phyloP scores from a whole-genome alignment of 2,888 invertebrate genomes.

The Rhaphigaster nebulosa region DNA sequence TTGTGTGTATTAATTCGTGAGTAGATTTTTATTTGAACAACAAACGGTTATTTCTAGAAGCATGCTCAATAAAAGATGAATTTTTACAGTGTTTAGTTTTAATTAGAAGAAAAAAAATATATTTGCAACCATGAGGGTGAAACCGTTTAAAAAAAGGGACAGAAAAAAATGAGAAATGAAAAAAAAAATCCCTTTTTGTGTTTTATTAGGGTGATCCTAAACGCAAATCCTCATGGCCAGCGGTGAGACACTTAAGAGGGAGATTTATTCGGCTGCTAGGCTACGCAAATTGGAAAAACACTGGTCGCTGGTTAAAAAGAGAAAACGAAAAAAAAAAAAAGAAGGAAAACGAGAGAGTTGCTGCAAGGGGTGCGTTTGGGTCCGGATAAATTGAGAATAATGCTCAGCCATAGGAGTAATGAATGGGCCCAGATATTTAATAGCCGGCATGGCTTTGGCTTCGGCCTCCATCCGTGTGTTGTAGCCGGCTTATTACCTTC shows the following conservation, averaged over 20 bases:
- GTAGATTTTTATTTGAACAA: too few relatives aligned
- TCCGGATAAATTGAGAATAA: constrained; percentile 43
- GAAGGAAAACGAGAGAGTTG: neutral
- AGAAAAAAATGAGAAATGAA: neutral
- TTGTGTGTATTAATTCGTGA: too few relatives aligned
- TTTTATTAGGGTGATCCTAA: constrained; percentile 32
- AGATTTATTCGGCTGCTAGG: constrained; percentile 46
- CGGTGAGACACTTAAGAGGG: constrained; percentile 42
- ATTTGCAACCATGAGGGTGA: too few relatives aligned
- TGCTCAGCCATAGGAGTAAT: constrained; percentile 36
- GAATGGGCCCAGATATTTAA: constrained; percentile 42
- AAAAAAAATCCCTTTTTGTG: neutral
- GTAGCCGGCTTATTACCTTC: neutral
- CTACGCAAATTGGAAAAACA: constrained; percentile 37
- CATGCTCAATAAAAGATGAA: too few relatives aligned
- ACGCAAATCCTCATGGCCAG: constrained; percentile 43
- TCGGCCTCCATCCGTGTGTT: neutral
- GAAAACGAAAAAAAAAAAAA: neutral
- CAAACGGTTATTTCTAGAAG: too few relatives aligned
- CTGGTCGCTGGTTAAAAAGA: constrained; percentile 19
- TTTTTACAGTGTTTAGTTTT: too few relatives aligned
- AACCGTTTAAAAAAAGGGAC: neutral
- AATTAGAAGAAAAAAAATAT: too few relatives aligned
- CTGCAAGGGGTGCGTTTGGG: neutral
- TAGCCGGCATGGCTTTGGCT: neutral